A percentile compares a stretch with the other conserved stretches of the same genome.
Evolutionary conservation across 2,888 invertebrate genomes (phyloP).

Genomic region (Stegophylla sp.): DNA sequence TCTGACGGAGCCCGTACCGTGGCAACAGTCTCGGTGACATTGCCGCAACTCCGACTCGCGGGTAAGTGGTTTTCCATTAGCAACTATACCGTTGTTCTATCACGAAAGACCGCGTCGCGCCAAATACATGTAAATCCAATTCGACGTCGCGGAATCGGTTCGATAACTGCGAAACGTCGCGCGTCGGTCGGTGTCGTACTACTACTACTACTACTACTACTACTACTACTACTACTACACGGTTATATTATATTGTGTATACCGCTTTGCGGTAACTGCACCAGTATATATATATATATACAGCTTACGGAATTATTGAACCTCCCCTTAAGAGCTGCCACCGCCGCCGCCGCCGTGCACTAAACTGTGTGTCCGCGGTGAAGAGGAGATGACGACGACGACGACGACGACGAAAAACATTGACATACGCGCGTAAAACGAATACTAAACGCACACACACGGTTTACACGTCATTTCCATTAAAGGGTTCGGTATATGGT

Average conservation of each 20-base stretch:
- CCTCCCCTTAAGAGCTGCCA: not conserved
- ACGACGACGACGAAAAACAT: not conserved
- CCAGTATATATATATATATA: too few species aligned
- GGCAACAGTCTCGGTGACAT: not conserved
- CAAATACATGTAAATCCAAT: constrained; percentile 44
- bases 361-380: not conserved
- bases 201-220: too few species aligned
- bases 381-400: too few species aligned
- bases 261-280: too few species aligned
- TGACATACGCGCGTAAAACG: not conserved
- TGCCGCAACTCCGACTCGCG: not conserved
- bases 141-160: constrained; percentile 19
- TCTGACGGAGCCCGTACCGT: not conserved
- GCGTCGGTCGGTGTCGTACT: not conserved
- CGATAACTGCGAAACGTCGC: constrained; percentile 30
- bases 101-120: not conserved
- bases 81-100: not conserved
- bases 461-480: not conserved
- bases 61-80: constrained; percentile 52
- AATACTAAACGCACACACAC: not conserved
- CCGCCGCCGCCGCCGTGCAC: not conserved
- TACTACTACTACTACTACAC: too few species aligned
- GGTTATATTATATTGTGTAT: too few species aligned
- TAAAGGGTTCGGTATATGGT: not conserved
- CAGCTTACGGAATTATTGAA: too few species aligned